These are phyloP conservation scores for Phortica okadai DNA, from an alignment of 2,888 invertebrate species.

Conservation along the genomic window DNA sequence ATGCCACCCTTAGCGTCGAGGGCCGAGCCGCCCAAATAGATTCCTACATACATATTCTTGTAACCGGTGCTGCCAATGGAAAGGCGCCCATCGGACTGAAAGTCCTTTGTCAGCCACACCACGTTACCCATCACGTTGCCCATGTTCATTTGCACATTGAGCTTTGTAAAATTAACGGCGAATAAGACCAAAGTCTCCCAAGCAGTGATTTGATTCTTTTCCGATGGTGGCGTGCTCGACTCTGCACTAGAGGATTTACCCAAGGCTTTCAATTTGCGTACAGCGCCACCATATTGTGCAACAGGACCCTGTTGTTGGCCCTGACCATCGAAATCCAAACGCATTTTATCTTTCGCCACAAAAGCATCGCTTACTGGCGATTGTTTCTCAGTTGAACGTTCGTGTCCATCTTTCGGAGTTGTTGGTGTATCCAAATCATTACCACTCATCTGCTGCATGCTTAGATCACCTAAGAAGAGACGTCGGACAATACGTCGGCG, in stretches of 20 bases:
- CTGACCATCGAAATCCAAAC: slow-evolving; percentile 79
- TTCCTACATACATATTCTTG: slow-evolving; percentile 92
- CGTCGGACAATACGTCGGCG: slow-evolving; percentile 93
- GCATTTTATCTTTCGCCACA: slow-evolving; percentile 79
- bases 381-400: slow-evolving; percentile 31
- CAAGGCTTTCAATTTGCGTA: slow-evolving; percentile 77
- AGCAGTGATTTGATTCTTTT: slow-evolving; percentile 83
- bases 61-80: slow-evolving; percentile 96
- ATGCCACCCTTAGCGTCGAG: slow-evolving; percentile 98
- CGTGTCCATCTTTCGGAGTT: slow-evolving; percentile 58
- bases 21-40: slow-evolving; percentile 92
- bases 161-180: slow-evolving; percentile 95
- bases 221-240: slow-evolving; percentile 79
- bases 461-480: slow-evolving; percentile 95
- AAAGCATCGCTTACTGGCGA: slow-evolving; percentile 67
- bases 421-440: slow-evolving; percentile 63
- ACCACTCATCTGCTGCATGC: slow-evolving; percentile 76
- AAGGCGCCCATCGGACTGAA: slow-evolving; percentile 92
- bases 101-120: slow-evolving; percentile 93
- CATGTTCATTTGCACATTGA: slow-evolving; percentile 99
- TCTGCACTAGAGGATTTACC: slow-evolving; percentile 80
- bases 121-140: slow-evolving; percentile 99
- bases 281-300: slow-evolving; percentile 65
- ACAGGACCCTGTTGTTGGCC: slow-evolving; percentile 48
- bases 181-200: slow-evolving; percentile 98